phyloP scores from a whole-genome alignment of 1,140 invertebrate species.

The Cephus cinctus region DNA sequence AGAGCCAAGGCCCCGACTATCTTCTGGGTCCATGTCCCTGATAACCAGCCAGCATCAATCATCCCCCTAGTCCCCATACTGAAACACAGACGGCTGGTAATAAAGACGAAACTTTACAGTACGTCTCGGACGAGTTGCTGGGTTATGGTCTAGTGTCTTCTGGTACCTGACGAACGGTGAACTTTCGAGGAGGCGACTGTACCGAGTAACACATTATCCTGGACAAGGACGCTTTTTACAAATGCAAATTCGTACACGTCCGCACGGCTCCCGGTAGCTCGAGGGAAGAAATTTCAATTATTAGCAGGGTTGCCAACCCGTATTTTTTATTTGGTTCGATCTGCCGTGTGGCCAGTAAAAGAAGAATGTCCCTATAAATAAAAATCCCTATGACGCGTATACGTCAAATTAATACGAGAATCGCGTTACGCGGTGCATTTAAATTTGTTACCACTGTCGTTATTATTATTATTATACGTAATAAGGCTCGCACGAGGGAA shows the following conservation, averaged over 20 bases:
- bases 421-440: no score
- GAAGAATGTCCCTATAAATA: no score
- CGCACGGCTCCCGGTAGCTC: slow-evolving; percentile 2
- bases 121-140: slow-evolving; percentile 10
- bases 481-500: no score
- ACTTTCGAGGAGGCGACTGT: slow-evolving; percentile 11
- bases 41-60: slow-evolving; percentile 54
- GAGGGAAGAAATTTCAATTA: background rate
- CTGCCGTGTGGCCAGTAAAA: background rate
- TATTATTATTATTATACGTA: no score
- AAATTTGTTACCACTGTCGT: no score
- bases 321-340: background rate
- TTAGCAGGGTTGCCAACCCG: background rate
- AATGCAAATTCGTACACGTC: slow-evolving; percentile 10
- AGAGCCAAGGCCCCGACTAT: slow-evolving; percentile 44
- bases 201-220: slow-evolving; percentile 26
- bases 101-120: slow-evolving; percentile 16
- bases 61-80: slow-evolving; percentile 31
- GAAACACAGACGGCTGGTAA: slow-evolving; percentile 5
- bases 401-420: no score
- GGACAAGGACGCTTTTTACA: slow-evolving; percentile 1
- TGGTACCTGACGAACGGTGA: no score
- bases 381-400: no score
- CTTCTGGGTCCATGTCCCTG: slow-evolving; percentile 45
- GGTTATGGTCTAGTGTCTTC: no score